These are phyloP conservation scores for Myotis planiceps DNA, from an alignment of 2,797 vertebrate species.

Conservation along the genomic window DNA sequence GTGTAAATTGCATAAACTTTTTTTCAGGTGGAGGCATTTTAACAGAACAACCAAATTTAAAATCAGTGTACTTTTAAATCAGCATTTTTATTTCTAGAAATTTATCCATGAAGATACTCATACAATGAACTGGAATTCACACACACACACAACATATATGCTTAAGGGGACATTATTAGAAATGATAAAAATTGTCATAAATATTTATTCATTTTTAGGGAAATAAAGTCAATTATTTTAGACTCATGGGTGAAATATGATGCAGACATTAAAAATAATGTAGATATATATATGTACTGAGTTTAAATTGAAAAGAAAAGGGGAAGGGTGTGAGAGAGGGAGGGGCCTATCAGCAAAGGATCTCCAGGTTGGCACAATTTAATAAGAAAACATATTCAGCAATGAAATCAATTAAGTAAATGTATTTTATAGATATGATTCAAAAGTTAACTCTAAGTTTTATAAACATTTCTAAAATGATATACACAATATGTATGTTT, in stretches of 20 bases:
- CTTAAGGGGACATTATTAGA: not conserved
- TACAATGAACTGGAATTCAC: not conserved
- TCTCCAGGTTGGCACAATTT: not conserved
- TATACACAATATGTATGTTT: not conserved
- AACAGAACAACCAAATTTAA: not conserved
- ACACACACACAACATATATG: not conserved
- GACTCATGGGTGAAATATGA: not conserved
- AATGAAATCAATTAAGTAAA: not conserved
- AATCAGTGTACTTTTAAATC: not conserved
- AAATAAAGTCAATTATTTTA: slow-evolving; percentile 20
- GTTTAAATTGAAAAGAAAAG: not conserved
- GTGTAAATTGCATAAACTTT: not conserved
- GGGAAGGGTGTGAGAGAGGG: not conserved
- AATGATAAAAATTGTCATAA: not conserved
- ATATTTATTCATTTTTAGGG: not conserved
- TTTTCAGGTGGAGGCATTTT: not conserved
- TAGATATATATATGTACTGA: not conserved
- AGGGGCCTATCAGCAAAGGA: not conserved
- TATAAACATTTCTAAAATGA: not conserved
- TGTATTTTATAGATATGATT: not conserved
- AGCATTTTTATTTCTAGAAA: not conserved
- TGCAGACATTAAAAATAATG: not conserved
- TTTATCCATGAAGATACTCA: not conserved
- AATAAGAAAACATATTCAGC: not conserved
- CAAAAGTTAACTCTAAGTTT: not conserved